Evolutionary conservation across 2,888 invertebrate species (phyloP), one percentile per base, ranked within the genome.

Genomic region (Metellina segmentata): DNA sequence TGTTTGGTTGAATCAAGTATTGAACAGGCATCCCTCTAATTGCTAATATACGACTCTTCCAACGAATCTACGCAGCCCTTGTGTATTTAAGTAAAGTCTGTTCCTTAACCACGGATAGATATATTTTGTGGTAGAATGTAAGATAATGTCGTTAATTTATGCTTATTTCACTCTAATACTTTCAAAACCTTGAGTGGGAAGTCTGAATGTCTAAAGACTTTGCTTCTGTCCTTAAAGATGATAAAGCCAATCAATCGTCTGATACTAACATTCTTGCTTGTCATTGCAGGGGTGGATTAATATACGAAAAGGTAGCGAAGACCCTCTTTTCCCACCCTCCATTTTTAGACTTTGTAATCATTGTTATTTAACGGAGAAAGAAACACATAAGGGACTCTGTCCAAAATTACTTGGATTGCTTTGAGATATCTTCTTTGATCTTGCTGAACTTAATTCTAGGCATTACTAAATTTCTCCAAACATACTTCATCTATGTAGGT

Each of bases 281-380:
- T 77, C 77, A 77, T 77, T 77, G 13, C 77, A 77, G 77, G 77
- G 77, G 77, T 77, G 77, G 51, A 48, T 77, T 77, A 51, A 51
- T 77, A 51, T 51, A 51, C n/a, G n/a, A 49, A n/a, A n/a, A 49
- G 51, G 74, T 34, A 77, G 34, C 77, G 7, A 49, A 5, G n/a
- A 16, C 51, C 77, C 51, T 16, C 11, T 49, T 7, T 77, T 52
- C 5, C n/a, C 16, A n/a, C 74, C 51, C 74, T 53, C 85, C 49
- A 9, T 49, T 48, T 13, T 51, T n/a, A 51, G n/a, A 7, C 51
- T 83, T 72, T 83, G 34, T 72, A 53, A 72, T 74, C 74, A 74
- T 74, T 74, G 74, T 74, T 74, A 34, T 74, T 74, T 74, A 74
- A 74, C 19, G 74, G 74, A 20, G 74, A 34, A 11, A 20, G 34